These are phyloP conservation scores for Magallana nippona DNA, from an alignment of 2,888 invertebrate species.

Conservation along the genomic window DNA sequence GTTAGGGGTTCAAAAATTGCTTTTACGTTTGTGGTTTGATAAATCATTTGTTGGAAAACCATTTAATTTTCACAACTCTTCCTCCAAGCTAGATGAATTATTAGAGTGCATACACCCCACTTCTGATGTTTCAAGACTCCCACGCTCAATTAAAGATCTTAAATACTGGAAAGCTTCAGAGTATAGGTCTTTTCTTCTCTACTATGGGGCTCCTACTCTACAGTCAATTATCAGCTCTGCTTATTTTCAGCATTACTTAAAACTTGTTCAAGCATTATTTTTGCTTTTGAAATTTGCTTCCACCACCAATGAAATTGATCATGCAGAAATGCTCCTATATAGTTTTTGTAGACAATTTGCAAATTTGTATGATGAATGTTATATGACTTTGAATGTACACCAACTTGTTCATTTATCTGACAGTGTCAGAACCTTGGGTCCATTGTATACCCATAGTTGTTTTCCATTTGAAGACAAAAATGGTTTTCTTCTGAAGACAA, in stretches of 20 bases:
- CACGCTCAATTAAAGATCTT: constrained; percentile 50
- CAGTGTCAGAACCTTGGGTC: too few species aligned
- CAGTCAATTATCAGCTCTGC: constrained; percentile 37
- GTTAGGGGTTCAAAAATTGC: constrained; percentile 40
- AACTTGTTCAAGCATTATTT: constrained; percentile 47
- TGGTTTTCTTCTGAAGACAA: too few species aligned
- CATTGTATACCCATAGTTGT: too few species aligned
- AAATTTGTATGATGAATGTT: too few species aligned
- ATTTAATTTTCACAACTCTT: neutral
- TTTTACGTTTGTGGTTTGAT: constrained; percentile 42
- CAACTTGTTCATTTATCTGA: too few species aligned
- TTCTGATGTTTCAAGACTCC: constrained; percentile 49
- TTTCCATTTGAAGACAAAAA: too few species aligned
- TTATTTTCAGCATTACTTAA: constrained; percentile 48
- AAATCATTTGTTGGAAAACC: neutral
- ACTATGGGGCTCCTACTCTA: constrained; percentile 50
- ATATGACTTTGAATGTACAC: too few species aligned
- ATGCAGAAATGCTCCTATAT: constrained; percentile 41
- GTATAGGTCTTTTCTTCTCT: constrained; percentile 54
- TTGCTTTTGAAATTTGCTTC: constrained; percentile 43
- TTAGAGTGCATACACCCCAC: constrained; percentile 28
- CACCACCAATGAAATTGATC: constrained; percentile 38
- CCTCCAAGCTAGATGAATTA: neutral
- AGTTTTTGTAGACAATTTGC: constrained; percentile 48
- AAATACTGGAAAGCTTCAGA: constrained; percentile 60